Conservation (phyloP, 2,797 vertebrate genomes). For the Petrocephalus sullivani region DNA sequence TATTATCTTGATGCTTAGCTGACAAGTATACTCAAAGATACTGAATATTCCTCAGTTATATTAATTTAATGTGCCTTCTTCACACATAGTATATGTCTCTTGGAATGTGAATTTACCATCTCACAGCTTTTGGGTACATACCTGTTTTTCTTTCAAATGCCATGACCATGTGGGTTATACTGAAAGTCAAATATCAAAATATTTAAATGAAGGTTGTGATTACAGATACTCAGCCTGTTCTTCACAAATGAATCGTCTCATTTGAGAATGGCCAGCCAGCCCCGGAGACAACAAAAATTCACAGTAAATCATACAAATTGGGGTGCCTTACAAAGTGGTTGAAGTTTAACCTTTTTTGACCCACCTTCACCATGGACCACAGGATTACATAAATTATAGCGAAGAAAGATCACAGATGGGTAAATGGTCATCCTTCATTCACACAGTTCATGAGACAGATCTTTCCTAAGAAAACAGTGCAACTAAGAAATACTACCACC, state of each 20-base stretch:
- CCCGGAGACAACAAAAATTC: neutral
- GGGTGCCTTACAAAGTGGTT: neutral
- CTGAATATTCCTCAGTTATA: neutral
- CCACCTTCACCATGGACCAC: neutral
- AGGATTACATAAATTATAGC: constrained; percentile 11
- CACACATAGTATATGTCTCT: neutral
- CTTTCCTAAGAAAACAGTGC: neutral
- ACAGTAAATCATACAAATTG: neutral
- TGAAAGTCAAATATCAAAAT: neutral
- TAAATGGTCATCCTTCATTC: neutral
- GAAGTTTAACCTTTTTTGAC: constrained; percentile 4
- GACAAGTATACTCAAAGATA: neutral
- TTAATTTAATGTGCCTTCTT: neutral
- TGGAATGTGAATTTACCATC: neutral
- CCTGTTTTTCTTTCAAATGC: neutral
- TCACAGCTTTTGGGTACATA: neutral
- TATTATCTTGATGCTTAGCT: neutral
- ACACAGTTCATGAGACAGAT: neutral
- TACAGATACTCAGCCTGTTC: neutral
- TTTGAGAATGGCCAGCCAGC: neutral
- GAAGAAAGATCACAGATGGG: neutral
- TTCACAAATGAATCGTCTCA: neutral
- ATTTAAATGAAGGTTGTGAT: neutral
- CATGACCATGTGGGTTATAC: neutral
- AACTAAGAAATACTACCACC: neutral